phyloP scores from a whole-genome alignment of 2,113 vertebrate species.

The Pyxicephalus adspersus region DNA sequence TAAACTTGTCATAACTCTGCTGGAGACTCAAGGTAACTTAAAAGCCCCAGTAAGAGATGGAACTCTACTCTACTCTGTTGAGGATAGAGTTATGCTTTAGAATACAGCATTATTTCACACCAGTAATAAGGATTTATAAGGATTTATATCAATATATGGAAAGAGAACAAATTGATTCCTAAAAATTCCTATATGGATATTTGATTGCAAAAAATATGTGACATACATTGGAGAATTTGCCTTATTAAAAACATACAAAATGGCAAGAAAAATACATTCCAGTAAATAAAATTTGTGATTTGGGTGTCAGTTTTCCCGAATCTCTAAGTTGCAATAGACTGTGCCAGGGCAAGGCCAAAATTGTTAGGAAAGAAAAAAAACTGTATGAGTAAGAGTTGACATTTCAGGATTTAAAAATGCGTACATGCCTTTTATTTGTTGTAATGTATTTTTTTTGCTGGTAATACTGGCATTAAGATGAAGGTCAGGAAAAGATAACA shows the following conservation, averaged over 20 bases:
- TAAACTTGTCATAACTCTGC: too few relatives aligned
- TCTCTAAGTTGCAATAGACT: constrained; percentile 68
- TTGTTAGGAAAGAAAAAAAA: constrained; percentile 41
- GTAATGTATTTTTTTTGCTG: constrained; percentile 56
- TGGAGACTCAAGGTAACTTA: too few relatives aligned
- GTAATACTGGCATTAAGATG: constrained; percentile 31
- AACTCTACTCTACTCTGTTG: too few relatives aligned
- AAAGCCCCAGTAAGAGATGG: too few relatives aligned
- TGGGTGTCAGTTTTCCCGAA: constrained; percentile 69
- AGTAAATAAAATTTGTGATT: constrained; percentile 77
- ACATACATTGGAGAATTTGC: not conserved
- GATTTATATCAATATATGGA: too few relatives aligned
- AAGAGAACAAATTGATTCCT: too few relatives aligned
- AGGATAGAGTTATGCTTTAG: too few relatives aligned
- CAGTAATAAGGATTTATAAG: too few relatives aligned
- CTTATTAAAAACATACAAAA: constrained; percentile 66
- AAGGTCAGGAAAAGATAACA: constrained; percentile 21
- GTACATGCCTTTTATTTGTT: constrained; percentile 67
- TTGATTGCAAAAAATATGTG: constrained; percentile 5
- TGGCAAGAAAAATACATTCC: constrained; percentile 63
- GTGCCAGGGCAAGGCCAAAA: constrained; percentile 69
- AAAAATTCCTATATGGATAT: too few relatives aligned
- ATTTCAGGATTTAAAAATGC: constrained; percentile 69
- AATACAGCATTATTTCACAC: too few relatives aligned
- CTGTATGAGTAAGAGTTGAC: constrained; percentile 74